Evolutionary conservation across 2,888 invertebrate species (phyloP).

Genomic region (Hecatera dysodea): DNA sequence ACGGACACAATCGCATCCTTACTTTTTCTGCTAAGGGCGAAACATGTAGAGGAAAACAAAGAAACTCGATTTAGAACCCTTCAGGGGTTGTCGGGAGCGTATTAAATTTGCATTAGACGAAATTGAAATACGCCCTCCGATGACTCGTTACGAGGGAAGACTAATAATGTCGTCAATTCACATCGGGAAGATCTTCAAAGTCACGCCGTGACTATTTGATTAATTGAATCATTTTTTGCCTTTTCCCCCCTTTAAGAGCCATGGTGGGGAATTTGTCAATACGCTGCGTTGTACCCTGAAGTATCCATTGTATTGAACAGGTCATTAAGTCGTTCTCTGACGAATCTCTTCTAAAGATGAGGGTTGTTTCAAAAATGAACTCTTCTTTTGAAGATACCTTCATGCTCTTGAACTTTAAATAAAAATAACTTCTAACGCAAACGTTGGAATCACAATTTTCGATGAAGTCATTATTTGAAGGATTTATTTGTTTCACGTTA

Average conservation of each 20-base stretch:
- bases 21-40: slow-evolving; percentile 64
- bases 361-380: slow-evolving; percentile 26
- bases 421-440: slow-evolving; percentile 7
- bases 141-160: slow-evolving; percentile 86
- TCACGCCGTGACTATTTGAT: slow-evolving; percentile 89
- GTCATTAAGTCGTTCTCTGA: slow-evolving; percentile 47
- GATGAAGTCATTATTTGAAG: not conserved
- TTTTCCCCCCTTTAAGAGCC: slow-evolving; percentile 69
- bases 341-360: not conserved
- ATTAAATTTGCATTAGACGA: slow-evolving; percentile 90
- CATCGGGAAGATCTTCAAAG: slow-evolving; percentile 83
- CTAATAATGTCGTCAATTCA: slow-evolving; percentile 89
- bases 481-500: slow-evolving; percentile 3
- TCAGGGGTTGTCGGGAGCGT: slow-evolving; percentile 83
- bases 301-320: slow-evolving; percentile 57
- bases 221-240: slow-evolving; percentile 88
- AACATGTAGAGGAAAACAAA: slow-evolving; percentile 82
- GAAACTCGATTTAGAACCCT: slow-evolving; percentile 85
- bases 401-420: not conserved
- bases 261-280: slow-evolving; percentile 72
- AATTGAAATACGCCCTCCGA: slow-evolving; percentile 90
- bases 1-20: slow-evolving; percentile 57
- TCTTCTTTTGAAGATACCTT: slow-evolving; percentile 5
- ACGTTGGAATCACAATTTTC: not conserved
- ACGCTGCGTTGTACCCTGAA: slow-evolving; percentile 63